Evolutionary conservation across 2,113 vertebrate species (phyloP), one percentile per base, ranked within the genome.

Genomic region (Speoplatyrhinus poulsoni): DNA sequence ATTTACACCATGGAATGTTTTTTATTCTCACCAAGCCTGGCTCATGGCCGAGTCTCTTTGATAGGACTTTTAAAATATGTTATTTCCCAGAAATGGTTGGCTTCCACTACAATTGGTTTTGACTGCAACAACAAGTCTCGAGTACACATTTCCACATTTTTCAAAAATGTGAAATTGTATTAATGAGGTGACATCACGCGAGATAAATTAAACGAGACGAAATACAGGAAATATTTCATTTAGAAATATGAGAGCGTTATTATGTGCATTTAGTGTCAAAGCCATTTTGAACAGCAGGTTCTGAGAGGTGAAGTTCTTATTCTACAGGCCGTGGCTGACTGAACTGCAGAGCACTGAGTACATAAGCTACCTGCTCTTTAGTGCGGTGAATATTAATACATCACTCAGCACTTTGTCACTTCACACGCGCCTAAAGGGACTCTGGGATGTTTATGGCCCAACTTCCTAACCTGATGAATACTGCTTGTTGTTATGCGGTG

Each of bases 381-480:
- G n/a, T 49, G 19, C 53, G 4, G 69, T 53, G 55, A 75, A 66
- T 79, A 73, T 77, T 62, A 75, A 61, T 49, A 75, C n/a, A 72
- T 76, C 52, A 78, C 46, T 73, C 41, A 60, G 71, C 65, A 64
- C 60, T 66, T 48, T 13, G 16, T 50, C 12, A 10, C 48, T 53
- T 19, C 46, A 41, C 17, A 26, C 54, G 60, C 12, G 3, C 77
- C 26, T 58, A 41, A 33, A 48, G 75, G 69, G 60, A 70, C 32
- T 0, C 19, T 32, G 49, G 58, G 36, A 70, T 81, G 76, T 79
- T 81, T 80, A 79, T 57, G 74, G 52, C 56, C 12, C 50, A 12
- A 56, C 32, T 12, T 73, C 70, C 50, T 69, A 59, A 66, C 10
- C 26, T 65, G 12, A 46, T 16, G 57, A 15, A 74, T 76, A 57